These are phyloP conservation scores for Diacarnus erythraeanus DNA, from an alignment of 37 sponge, comb jelly and placozoan species.

Conservation along the genomic window DNA sequence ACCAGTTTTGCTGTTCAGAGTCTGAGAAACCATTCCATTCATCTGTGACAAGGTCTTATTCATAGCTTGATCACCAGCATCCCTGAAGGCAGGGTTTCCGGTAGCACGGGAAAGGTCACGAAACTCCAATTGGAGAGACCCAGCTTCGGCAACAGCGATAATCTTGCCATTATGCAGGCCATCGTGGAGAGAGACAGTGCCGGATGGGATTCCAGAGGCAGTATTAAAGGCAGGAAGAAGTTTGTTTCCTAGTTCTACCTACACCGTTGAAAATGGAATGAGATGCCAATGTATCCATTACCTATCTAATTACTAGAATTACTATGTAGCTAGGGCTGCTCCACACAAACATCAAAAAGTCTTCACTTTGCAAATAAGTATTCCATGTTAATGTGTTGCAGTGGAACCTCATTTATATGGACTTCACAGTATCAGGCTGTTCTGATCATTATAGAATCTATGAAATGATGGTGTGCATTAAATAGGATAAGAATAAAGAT, in stretches of 20 bases:
- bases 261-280: background rate
- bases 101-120: constrained; percentile 78
- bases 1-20: constrained; percentile 58
- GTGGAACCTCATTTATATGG: no score
- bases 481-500: no score
- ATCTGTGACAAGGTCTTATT: constrained; percentile 46
- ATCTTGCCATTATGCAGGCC: constrained; percentile 31
- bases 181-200: constrained; percentile 71
- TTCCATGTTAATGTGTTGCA: no score
- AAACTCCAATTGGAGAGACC: constrained; percentile 92
- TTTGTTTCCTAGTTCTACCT: constrained; percentile 79
- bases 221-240: constrained; percentile 79
- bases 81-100: constrained; percentile 49
- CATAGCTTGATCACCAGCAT: constrained; percentile 62
- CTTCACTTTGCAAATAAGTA: no score
- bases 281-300: background rate
- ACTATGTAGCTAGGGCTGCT: background rate
- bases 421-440: no score
- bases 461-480: no score
- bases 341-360: no score
- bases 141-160: constrained; percentile 78
- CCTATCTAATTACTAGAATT: background rate
- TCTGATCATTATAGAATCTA: no score
- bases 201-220: constrained; percentile 82
- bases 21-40: constrained; percentile 57